Conservation (phyloP, 2,888 invertebrate species). For the Chalcosyrphus nemorum region DNA sequence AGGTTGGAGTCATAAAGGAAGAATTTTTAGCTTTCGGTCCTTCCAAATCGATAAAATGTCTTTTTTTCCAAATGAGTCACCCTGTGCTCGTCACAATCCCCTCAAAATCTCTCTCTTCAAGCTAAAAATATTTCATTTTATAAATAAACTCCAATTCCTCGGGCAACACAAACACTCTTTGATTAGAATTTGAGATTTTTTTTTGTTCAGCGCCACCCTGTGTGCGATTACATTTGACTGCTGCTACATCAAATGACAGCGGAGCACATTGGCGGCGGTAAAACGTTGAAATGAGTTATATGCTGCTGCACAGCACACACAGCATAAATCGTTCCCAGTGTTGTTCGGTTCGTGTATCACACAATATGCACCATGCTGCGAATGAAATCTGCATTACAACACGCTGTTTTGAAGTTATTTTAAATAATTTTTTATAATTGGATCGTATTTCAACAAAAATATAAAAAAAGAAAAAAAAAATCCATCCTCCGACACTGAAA, state of each 20-base stretch:
- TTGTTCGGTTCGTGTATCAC: background rate
- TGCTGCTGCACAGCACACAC: too few relatives aligned
- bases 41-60: too few relatives aligned
- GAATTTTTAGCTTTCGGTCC: too few relatives aligned
- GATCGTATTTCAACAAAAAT: slow-evolving; percentile 40
- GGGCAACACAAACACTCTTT: too few relatives aligned
- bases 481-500: slow-evolving; percentile 25
- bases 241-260: slow-evolving; percentile 10
- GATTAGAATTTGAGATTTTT: background rate
- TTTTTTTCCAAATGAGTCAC: too few relatives aligned
- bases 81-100: too few relatives aligned
- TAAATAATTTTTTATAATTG: slow-evolving; percentile 63
- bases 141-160: too few relatives aligned
- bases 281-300: slow-evolving; percentile 54
- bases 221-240: background rate
- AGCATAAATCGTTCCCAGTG: background rate
- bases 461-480: background rate
- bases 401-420: slow-evolving; percentile 65
- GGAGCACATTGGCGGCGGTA: background rate
- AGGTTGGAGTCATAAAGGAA: too few relatives aligned
- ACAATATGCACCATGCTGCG: slow-evolving; percentile 60
- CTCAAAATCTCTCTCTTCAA: too few relatives aligned
- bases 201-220: background rate
- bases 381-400: slow-evolving; percentile 59
- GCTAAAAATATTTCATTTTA: too few relatives aligned